A percentile compares a stretch with the other conserved stretches of the same genome.
Evolutionary conservation across 1,140 invertebrate species (phyloP).

Genomic region (Lamellibrachia luymesi): DNA sequence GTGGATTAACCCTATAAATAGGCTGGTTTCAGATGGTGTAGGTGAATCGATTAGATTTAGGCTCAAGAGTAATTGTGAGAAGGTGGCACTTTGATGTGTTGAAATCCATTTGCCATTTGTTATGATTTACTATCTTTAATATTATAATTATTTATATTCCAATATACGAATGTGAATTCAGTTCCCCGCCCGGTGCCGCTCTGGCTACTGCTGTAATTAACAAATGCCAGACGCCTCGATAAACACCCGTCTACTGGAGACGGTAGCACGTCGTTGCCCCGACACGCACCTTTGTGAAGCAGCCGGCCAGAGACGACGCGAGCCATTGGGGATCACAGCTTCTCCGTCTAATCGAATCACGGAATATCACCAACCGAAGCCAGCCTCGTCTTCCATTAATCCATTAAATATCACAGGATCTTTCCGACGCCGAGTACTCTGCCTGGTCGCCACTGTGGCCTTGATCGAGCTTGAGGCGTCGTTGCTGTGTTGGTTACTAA

Average conservation of each 20-base stretch:
- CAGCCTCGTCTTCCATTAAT: not conserved
- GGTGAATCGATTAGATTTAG: too few relatives aligned
- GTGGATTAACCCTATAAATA: too few relatives aligned
- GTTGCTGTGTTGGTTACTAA: not conserved
- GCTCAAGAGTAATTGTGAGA: too few relatives aligned
- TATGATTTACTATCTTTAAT: too few relatives aligned
- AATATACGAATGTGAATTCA: too few relatives aligned
- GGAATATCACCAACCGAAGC: not conserved
- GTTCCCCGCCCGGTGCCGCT: too few relatives aligned
- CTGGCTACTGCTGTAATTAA: not conserved
- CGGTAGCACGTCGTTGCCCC: not conserved
- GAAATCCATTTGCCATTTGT: too few relatives aligned
- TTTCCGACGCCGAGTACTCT: not conserved
- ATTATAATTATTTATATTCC: too few relatives aligned
- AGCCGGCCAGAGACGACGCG: not conserved
- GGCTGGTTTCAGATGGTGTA: too few relatives aligned
- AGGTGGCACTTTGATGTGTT: too few relatives aligned
- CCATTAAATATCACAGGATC: not conserved
- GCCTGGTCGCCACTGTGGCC: too few relatives aligned
- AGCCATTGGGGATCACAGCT: not conserved
- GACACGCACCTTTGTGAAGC: not conserved
- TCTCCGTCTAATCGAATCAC: not conserved
- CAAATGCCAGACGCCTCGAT: not conserved
- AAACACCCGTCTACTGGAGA: not conserved
- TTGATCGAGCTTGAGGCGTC: not conserved